Base-by-base conservation (phyloP, 1,140 invertebrate genomes). In the Psilanteris sp. region DNA sequence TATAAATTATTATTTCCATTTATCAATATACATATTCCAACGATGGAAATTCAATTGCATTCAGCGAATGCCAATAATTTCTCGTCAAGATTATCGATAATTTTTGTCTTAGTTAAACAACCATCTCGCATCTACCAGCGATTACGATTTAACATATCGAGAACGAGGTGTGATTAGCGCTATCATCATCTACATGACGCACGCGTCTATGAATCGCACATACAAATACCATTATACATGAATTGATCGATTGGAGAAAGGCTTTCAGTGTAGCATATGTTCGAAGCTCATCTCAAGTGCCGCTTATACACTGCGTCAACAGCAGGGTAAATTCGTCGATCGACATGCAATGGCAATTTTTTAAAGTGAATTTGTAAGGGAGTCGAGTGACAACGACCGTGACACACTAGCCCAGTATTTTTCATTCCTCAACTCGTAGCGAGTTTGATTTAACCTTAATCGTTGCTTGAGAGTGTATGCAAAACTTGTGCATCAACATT, bases 131-230 rank as follows among this genome's bases (percentile, higher is more conserved):
- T n/a, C n/a, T n/a, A n/a, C n/a, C n/a, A n/a, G n/a, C n/a, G n/a
- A n/a, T n/a, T n/a, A n/a, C n/a, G n/a, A n/a, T n/a, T n/a, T n/a
- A n/a, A n/a, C n/a, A 20, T 20, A 20, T 5, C 5, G 5, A 20
- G 48, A 72, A 44, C 34, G 57, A 37, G 57, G 50, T 64, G 52
- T 67, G 41, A 67, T 67, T 48, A 31, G 16, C 26, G 55, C 57
- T 75, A 59, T 68, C 55, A 68, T 68, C 55, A 37, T 39, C 55
- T 68, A 57, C 52, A 66, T 59, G 62, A 62, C 55, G 57, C 62
- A 41, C 52, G 41, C 37, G 52, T 6, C 52, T 46, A 66, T 59
- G 62, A 55, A 59, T 67, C 39, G 34, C 14, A 68, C 55, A 67
- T 66, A 62, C 62, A 61, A 61, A 62, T 61, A 36, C 39, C n/a